A percentile compares a stretch with the other conserved stretches of the same genome.
Conservation (phyloP, 37 sponge, comb jelly and placozoan genomes). For the Cliona cf. orientalis region DNA sequence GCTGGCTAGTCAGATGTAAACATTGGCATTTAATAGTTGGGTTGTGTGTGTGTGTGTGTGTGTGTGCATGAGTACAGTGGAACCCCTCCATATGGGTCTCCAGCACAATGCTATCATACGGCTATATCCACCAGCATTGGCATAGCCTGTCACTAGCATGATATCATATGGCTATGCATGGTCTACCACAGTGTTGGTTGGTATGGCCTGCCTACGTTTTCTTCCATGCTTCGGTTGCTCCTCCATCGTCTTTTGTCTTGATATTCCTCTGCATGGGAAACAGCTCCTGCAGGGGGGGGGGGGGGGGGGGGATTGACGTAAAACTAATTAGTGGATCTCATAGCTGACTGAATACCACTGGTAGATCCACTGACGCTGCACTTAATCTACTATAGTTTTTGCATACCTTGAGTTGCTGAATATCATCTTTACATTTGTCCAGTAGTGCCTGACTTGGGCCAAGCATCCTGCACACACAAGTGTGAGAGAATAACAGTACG, state of each 20-base stretch:
- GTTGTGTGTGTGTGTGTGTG: conserved; percentile 20
- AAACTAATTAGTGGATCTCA: too few relatives aligned
- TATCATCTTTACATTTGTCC: conserved; percentile 9
- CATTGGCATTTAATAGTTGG: not conserved
- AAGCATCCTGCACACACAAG: not conserved
- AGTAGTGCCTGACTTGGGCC: conserved; percentile 20
- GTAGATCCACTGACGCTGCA: not conserved
- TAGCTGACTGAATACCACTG: too few relatives aligned
- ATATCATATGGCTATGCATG: too few relatives aligned
- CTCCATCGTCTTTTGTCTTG: conserved; percentile 42
- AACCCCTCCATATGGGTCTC: too few relatives aligned
- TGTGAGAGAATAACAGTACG: not conserved
- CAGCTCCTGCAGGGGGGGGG: conserved; percentile 59
- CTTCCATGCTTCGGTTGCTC: conserved; percentile 76
- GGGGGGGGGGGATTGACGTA: too few relatives aligned
- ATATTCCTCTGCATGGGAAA: conserved; percentile 70
- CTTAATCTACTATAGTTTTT: not conserved
- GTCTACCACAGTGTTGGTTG: too few relatives aligned
- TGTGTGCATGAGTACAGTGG: too few relatives aligned
- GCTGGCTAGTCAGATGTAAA: not conserved
- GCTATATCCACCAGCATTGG: too few relatives aligned
- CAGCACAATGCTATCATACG: too few relatives aligned
- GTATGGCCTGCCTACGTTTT: conserved; percentile 60
- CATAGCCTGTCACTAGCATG: too few relatives aligned
- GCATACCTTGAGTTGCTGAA: conserved; percentile 44